Evolutionary conservation across 2,888 invertebrate species (phyloP).

Genomic region (Tipula vernalis): DNA sequence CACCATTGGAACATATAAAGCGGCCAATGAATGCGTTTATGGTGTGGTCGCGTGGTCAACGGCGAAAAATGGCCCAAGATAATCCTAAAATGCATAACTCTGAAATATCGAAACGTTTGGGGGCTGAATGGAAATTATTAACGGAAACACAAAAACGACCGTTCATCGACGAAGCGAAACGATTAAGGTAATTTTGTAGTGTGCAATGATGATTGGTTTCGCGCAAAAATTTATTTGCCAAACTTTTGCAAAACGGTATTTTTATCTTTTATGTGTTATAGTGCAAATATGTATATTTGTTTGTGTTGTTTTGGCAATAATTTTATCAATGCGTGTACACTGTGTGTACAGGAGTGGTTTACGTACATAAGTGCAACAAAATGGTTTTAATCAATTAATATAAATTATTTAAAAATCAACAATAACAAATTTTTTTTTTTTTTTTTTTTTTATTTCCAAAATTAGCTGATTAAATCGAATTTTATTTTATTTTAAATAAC

Average conservation of each 20-base stretch:
- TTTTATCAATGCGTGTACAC: background rate
- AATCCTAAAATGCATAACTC: slow-evolving; percentile 90
- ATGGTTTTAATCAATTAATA: background rate
- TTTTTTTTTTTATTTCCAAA: too few relatives aligned
- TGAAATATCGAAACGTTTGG: slow-evolving; percentile 81
- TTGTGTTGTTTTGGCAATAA: background rate
- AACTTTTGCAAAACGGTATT: background rate
- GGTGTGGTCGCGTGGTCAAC: slow-evolving; percentile 87
- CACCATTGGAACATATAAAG: slow-evolving; percentile 68
- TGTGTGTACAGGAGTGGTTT: background rate
- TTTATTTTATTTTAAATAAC: too few relatives aligned
- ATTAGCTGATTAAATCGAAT: too few relatives aligned
- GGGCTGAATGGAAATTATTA: slow-evolving; percentile 87
- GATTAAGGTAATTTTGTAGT: slow-evolving; percentile 50
- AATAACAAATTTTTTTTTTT: too few relatives aligned
- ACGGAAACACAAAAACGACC: slow-evolving; percentile 82
- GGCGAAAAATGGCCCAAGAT: slow-evolving; percentile 86
- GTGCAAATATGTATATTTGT: background rate
- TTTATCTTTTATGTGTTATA: background rate
- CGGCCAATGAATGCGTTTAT: slow-evolving; percentile 98
- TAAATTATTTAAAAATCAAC: background rate
- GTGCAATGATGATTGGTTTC: background rate
- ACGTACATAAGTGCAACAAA: background rate
- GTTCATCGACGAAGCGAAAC: slow-evolving; percentile 91
- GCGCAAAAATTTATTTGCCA: background rate